Evolutionary conservation across 2,113 vertebrate genomes (phyloP), one percentile per base, ranked within the genome.

Genomic region (Peucedramus taeniatus): DNA sequence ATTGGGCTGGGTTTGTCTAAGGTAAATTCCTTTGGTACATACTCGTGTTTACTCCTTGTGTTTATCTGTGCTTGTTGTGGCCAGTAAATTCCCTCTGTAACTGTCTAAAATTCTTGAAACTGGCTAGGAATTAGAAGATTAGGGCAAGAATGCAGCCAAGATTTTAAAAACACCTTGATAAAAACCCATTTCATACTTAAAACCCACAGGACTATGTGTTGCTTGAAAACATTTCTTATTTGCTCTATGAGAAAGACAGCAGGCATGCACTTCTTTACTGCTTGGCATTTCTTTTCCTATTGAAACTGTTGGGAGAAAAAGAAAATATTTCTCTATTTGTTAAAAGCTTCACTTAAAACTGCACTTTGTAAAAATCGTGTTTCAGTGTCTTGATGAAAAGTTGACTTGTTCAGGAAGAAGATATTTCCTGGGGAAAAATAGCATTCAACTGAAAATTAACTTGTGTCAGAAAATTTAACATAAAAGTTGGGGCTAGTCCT

Each of bases 1-100:
- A 35, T 15, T 40, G 49, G 16, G 7, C 31, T 57, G 16, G 15
- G 27, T 75, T 92, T 74, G 33, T 70, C 20, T 17, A 7, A 88
- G 72, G 39, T 81, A 40, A 50, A 65, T 27, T 28, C 37, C 5
- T 76, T 68, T 74, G 40, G 6, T 85, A 18, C 42, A 5, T 24
- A 8, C 3, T 53, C 0, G 0, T 16, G 6, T 35, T 66, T 66
- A 14, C 22, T 63, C 27, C 31, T 56, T 3, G 3, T 75, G 37
- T 37, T 30, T 10, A 44, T 53, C 40, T 3, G 3, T 27, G 22
- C 53, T 85, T 80, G 33, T 65, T 54, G 35, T 60, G 78, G 24
- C 69, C 53, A 49, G 35, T 45, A 23, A 65, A 74, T 74, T 74
- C 30, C 22, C 22, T 53, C 59, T 40, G 0, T 27, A 59, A 57